Percentiles rank a stretch among this genome's conserved stretches.
Conservation (phyloP, 2,888 invertebrate species). For the Bombylius discolor region DNA sequence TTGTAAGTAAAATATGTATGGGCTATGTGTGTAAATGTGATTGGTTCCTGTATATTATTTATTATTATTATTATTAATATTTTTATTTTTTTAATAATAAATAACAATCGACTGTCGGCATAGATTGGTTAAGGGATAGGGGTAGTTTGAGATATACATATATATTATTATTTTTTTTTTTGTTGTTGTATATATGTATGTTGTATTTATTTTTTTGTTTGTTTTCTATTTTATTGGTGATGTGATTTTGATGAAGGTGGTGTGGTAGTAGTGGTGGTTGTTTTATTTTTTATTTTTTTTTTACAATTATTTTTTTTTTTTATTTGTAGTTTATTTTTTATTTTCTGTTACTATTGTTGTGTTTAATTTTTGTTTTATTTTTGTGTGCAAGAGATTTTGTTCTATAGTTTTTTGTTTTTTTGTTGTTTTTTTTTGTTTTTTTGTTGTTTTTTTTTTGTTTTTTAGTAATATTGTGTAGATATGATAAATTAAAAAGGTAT, state of each 20-base stretch:
- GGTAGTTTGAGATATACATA: constrained; percentile 15
- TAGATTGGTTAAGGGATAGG: constrained; percentile 42
- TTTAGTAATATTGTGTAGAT: too few species aligned
- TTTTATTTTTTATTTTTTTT: background rate
- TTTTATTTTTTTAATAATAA: constrained; percentile 8
- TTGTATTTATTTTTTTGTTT: constrained; percentile 33
- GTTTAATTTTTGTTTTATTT: constrained; percentile 1
- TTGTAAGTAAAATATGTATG: too few species aligned
- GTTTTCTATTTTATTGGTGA: constrained; percentile 24
- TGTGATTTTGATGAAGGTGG: background rate
- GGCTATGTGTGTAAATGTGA: background rate
- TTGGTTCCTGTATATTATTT: constrained; percentile 5
- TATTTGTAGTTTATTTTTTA: background rate
- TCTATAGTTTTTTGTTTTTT: too few species aligned
- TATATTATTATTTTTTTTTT: constrained; percentile 1
- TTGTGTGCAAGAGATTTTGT: too few species aligned
- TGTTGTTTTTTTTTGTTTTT: too few species aligned
- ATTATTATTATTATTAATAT: too few species aligned
- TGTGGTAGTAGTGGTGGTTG: background rate
- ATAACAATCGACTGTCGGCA: constrained; percentile 45
- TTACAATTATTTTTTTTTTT: background rate
- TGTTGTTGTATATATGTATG: constrained; percentile 14
- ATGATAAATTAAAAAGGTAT: too few species aligned
- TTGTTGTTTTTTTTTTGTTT: too few species aligned
- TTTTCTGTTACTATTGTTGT: background rate